Evolutionary conservation across 2,797 vertebrate genomes (phyloP).

Genomic region (Geotrypetes seraphini): DNA sequence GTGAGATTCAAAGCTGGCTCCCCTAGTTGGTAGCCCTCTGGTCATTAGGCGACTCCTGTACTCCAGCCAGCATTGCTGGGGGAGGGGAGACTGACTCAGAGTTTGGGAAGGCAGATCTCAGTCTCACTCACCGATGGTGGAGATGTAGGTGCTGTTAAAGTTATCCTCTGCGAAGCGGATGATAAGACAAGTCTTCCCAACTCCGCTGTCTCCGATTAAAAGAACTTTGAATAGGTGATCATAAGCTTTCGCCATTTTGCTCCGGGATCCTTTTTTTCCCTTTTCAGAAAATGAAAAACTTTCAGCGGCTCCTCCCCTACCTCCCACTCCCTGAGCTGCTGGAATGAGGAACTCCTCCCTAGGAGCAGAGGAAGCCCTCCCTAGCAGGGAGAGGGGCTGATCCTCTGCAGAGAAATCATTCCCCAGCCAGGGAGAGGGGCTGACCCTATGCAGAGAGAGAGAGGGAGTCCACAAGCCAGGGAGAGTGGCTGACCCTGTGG

Average conservation of each 20-base stretch:
- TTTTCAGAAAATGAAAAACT: background rate
- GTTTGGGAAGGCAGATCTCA: too few species aligned
- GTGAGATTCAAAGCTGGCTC: too few species aligned
- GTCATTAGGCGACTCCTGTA: too few species aligned
- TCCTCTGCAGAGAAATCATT: too few species aligned
- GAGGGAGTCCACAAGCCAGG: too few species aligned
- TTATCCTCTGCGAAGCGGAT: slow-evolving; percentile 88
- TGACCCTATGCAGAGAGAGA: too few species aligned
- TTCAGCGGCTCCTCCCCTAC: background rate
- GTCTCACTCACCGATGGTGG: slow-evolving; percentile 78
- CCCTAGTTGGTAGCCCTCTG: too few species aligned
- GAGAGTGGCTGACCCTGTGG: too few species aligned
- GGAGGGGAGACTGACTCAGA: background rate
- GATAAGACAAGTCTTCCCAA: slow-evolving; percentile 90
- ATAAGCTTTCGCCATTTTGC: slow-evolving; percentile 86
- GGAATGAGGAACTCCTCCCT: too few species aligned
- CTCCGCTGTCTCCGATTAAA: slow-evolving; percentile 92
- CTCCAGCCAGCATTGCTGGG: too few species aligned
- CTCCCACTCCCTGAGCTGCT: too few species aligned
- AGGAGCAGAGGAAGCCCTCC: background rate
- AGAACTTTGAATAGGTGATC: slow-evolving; percentile 90
- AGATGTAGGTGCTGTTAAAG: slow-evolving; percentile 91
- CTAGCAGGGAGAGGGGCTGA: background rate
- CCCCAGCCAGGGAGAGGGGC: too few species aligned
- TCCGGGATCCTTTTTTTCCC: background rate